A percentile compares a stretch with the other conserved stretches of the same genome.
phyloP scores from a whole-genome alignment of 1,140 invertebrate genomes.

The Euura saliciscinereae region DNA sequence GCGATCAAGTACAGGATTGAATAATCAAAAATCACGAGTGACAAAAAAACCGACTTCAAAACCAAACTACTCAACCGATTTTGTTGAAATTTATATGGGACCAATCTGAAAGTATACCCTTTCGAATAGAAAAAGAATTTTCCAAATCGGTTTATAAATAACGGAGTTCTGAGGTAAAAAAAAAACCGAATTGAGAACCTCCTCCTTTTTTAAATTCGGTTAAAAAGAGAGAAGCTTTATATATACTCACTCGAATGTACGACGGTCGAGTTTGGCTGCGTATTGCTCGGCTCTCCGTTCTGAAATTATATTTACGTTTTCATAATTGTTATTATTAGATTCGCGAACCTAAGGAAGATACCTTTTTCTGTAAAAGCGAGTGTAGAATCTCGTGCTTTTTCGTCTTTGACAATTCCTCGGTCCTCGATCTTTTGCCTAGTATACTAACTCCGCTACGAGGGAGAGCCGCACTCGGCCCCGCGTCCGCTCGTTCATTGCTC shows the following conservation, averaged over 20 bases:
- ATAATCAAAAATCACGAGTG: no score
- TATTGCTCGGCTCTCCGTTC: background rate
- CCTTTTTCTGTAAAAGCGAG: background rate
- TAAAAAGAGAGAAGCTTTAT: background rate
- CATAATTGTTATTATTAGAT: no score
- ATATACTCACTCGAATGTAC: background rate
- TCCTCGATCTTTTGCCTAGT: slow-evolving; percentile 48
- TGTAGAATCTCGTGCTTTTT: slow-evolving; percentile 4
- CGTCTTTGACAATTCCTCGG: slow-evolving; percentile 36
- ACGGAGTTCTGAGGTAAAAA: no score
- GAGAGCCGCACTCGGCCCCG: slow-evolving; percentile 10
- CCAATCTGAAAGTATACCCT: no score
- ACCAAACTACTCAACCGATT: no score
- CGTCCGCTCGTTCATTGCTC: slow-evolving; percentile 9
- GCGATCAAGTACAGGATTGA: background rate
- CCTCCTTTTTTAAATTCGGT: no score
- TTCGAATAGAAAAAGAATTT: no score
- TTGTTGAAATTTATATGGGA: no score
- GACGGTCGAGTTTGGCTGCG: background rate
- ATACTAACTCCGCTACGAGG: slow-evolving; percentile 32
- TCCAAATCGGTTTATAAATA: no score
- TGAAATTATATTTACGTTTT: background rate
- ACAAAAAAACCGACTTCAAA: no score
- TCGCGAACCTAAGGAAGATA: background rate
- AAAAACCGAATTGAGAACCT: no score